These are phyloP conservation scores for Pipistrellus kuhlii DNA, from an alignment of 2,797 vertebrate species.

Conservation along the genomic window DNA sequence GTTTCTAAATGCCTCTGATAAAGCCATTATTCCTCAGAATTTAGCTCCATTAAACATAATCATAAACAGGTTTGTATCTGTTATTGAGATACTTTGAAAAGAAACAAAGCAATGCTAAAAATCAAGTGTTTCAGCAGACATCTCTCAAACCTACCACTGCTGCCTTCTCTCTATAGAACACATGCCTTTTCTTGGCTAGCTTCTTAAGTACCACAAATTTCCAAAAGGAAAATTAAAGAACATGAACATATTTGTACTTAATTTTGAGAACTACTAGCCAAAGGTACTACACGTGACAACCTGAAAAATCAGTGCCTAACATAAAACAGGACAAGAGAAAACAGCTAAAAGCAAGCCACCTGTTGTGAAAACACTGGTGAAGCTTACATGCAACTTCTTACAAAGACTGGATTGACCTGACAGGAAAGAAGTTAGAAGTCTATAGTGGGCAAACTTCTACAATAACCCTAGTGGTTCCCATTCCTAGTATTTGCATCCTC, in stretches of 20 bases:
- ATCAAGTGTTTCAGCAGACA: constrained; percentile 26
- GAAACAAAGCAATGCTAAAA: constrained; percentile 71
- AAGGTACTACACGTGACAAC: not conserved
- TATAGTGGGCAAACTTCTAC: not conserved
- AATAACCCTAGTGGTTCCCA: not conserved
- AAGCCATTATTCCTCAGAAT: constrained; percentile 79
- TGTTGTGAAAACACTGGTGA: not conserved
- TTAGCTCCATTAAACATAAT: constrained; percentile 82
- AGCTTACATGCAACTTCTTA: not conserved
- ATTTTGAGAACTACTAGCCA: not conserved
- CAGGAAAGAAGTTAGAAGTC: not conserved
- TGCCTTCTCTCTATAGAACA: constrained; percentile 34
- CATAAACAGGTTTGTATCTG: constrained; percentile 65
- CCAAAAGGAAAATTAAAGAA: not conserved
- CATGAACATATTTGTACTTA: not conserved
- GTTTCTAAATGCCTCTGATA: constrained; percentile 75
- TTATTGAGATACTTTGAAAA: constrained; percentile 73
- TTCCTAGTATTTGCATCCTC: not conserved
- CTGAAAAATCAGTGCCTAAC: not conserved
- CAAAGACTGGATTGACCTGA: not conserved
- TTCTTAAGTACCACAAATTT: not conserved
- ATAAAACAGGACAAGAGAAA: not conserved
- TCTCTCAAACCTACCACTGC: not conserved
- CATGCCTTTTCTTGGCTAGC: not conserved
- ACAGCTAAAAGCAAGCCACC: not conserved